Percentiles rank a stretch among this genome's conserved stretches.
Evolutionary conservation across 2,888 invertebrate genomes (phyloP).

Genomic region (Drosophila infuscata): DNA sequence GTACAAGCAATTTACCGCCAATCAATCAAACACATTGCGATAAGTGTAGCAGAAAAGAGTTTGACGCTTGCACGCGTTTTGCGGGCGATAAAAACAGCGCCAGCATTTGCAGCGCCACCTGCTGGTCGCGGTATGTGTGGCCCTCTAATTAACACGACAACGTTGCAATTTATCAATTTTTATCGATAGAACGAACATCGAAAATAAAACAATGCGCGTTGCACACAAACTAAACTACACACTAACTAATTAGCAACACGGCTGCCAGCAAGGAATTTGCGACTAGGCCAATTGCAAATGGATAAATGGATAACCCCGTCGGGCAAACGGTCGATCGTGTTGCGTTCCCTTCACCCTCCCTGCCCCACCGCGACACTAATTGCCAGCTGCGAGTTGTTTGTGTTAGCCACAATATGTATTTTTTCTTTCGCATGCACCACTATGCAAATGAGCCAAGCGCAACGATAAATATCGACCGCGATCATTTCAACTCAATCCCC

Average conservation of each 20-base stretch:
- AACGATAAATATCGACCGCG: constrained; percentile 36
- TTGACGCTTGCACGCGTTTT: constrained; percentile 43
- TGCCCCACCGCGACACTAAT: constrained; percentile 28
- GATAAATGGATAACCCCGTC: constrained; percentile 41
- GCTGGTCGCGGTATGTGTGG: constrained; percentile 44
- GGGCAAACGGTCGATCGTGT: constrained; percentile 20
- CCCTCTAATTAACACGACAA: constrained; percentile 68
- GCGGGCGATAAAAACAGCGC: constrained; percentile 49
- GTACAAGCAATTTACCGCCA: constrained; percentile 55
- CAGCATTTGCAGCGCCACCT: constrained; percentile 60
- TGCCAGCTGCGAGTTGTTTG: constrained; percentile 61
- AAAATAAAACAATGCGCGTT: constrained; percentile 32
- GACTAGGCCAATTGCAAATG: constrained; percentile 52
- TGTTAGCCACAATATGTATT: constrained; percentile 49
- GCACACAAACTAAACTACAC: constrained; percentile 32
- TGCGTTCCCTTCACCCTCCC: background rate
- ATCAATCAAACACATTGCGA: constrained; percentile 43
- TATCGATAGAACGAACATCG: constrained; percentile 28
- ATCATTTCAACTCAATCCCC: constrained; percentile 18
- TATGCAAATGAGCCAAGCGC: constrained; percentile 58
- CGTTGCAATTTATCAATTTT: constrained; percentile 66
- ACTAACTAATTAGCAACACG: constrained; percentile 47
- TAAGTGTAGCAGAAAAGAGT: constrained; percentile 12
- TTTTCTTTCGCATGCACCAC: constrained; percentile 36
- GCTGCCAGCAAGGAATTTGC: constrained; percentile 15